Evolutionary conservation across 2,888 invertebrate species (phyloP).

Genomic region (Iselma pallidipennis): DNA sequence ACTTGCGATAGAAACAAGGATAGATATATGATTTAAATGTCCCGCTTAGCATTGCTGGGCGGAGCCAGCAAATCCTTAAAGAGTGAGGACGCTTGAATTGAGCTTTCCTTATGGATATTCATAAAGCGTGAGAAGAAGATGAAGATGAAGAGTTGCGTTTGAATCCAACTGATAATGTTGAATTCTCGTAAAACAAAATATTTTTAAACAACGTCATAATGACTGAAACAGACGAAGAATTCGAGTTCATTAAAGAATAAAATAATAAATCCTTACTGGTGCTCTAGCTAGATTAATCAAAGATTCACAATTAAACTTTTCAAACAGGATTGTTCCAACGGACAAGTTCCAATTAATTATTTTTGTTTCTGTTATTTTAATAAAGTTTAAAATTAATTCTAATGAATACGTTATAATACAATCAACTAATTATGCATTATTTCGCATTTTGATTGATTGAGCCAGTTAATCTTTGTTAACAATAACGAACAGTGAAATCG

Average conservation of each 20-base stretch:
- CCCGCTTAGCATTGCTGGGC: too few relatives aligned
- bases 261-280: neutral
- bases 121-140: too few relatives aligned
- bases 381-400: neutral
- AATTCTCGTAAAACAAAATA: constrained; percentile 20
- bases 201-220: constrained; percentile 2
- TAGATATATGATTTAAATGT: too few relatives aligned
- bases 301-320: neutral
- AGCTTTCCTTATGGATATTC: too few relatives aligned
- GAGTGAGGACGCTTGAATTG: too few relatives aligned
- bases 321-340: neutral
- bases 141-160: too few relatives aligned
- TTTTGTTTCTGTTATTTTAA: neutral
- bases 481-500: neutral
- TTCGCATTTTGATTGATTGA: neutral
- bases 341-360: neutral
- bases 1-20: too few relatives aligned
- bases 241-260: neutral
- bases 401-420: neutral
- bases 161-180: too few relatives aligned
- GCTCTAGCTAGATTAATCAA: neutral
- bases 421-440: neutral
- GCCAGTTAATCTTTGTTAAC: neutral
- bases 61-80: too few relatives aligned
- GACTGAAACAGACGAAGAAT: neutral